These are phyloP conservation scores for Halesus radiatus DNA, from an alignment of 1,140 invertebrate genomes.

Conservation along the genomic window DNA sequence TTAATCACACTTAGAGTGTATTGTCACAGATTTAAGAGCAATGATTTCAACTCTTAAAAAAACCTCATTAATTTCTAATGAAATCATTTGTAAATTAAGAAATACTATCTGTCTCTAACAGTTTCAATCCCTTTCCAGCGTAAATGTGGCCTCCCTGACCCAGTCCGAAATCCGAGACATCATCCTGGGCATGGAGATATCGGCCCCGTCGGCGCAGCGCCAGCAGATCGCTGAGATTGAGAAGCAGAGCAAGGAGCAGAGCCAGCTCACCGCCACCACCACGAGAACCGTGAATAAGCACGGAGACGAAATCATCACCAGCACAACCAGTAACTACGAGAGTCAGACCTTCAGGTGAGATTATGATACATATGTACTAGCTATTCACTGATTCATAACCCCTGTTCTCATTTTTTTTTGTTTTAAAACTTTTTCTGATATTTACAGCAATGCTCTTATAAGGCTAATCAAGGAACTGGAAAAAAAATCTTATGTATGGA, in stretches of 20 bases:
- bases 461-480: too few species aligned
- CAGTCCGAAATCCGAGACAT: slow-evolving; percentile 99
- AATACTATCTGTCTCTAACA: slow-evolving; percentile 31
- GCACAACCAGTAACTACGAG: slow-evolving; percentile 99
- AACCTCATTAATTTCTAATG: too few species aligned
- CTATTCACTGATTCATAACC: too few species aligned
- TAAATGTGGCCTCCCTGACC: slow-evolving; percentile 98
- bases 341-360: slow-evolving; percentile 89
- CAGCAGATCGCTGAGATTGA: slow-evolving; percentile 99
- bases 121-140: slow-evolving; percentile 69
- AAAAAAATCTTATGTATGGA: too few species aligned
- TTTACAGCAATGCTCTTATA: too few species aligned
- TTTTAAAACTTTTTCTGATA: too few species aligned
- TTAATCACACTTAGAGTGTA: too few species aligned
- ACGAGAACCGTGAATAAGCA: slow-evolving; percentile 99
- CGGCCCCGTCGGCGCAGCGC: slow-evolving; percentile 96
- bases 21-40: too few species aligned
- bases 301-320: slow-evolving; percentile 99
- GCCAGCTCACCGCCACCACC: slow-evolving; percentile 97
- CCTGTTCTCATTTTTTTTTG: too few species aligned
- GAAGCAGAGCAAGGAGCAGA: slow-evolving; percentile 99
- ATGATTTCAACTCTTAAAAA: too few species aligned
- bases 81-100: too few species aligned
- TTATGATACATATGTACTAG: too few species aligned
- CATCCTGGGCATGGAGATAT: slow-evolving; percentile 99